Percentiles rank a stretch among this genome's conserved stretches.
phyloP scores from a whole-genome alignment of 2,888 invertebrate genomes.

The Drosophila hamatofila region DNA sequence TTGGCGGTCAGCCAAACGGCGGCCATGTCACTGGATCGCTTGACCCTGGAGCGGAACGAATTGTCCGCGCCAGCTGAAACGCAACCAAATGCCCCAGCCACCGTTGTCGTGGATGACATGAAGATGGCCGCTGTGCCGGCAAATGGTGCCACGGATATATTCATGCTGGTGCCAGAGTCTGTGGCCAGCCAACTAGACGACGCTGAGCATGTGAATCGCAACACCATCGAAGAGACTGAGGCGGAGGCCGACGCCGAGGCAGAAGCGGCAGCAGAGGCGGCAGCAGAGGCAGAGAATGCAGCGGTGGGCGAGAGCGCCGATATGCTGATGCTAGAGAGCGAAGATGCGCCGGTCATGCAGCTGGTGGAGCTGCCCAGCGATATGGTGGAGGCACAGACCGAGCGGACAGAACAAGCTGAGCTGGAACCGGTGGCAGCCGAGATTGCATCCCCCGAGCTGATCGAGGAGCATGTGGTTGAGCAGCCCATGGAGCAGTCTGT shows the following conservation, averaged over 20 bases:
- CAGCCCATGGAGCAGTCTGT: slow-evolving; percentile 46
- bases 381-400: slow-evolving; percentile 46
- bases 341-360: slow-evolving; percentile 72
- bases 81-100: slow-evolving; percentile 22
- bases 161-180: slow-evolving; percentile 75
- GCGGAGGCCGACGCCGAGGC: not conserved
- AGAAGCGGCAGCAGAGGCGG: slow-evolving; percentile 10
- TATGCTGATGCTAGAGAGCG: slow-evolving; percentile 82
- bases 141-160: slow-evolving; percentile 70
- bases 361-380: slow-evolving; percentile 69
- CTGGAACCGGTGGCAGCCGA: slow-evolving; percentile 15
- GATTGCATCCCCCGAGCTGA: slow-evolving; percentile 46
- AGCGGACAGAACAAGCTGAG: slow-evolving; percentile 23
- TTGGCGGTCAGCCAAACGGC: slow-evolving; percentile 46
- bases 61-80: slow-evolving; percentile 39
- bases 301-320: slow-evolving; percentile 54
- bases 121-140: slow-evolving; percentile 69
- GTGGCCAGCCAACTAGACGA: slow-evolving; percentile 66
- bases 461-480: slow-evolving; percentile 63
- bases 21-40: slow-evolving; percentile 79
- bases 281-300: slow-evolving; percentile 31
- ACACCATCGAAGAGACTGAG: slow-evolving; percentile 59
- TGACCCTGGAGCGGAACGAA: slow-evolving; percentile 73
- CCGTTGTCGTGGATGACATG: slow-evolving; percentile 76
- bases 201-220: slow-evolving; percentile 66